phyloP scores from a whole-genome alignment of 2,113 vertebrate genomes.

The Dipodomys stephensi region DNA sequence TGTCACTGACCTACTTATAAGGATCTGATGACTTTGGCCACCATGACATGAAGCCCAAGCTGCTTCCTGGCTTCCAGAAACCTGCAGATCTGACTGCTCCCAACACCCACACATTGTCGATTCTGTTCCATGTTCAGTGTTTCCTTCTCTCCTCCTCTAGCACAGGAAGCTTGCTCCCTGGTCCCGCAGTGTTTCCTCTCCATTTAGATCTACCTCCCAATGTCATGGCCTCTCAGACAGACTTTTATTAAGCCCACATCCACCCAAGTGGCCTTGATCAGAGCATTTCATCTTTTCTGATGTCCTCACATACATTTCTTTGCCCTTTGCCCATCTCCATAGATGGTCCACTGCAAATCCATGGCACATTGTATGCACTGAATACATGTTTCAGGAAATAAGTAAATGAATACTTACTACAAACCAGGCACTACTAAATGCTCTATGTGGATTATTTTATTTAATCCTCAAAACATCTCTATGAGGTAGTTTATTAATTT shows the following conservation, averaged over 20 bases:
- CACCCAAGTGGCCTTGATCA: neutral
- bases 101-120: too few species aligned
- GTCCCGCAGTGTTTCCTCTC: neutral
- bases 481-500: constrained; percentile 18
- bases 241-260: neutral
- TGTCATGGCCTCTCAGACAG: neutral
- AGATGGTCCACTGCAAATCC: neutral
- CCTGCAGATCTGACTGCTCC: neutral
- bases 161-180: too few species aligned
- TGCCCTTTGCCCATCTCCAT: neutral
- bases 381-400: constrained; percentile 1
- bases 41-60: neutral
- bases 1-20: neutral
- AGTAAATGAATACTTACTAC: constrained; percentile 44
- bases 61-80: neutral
- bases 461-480: constrained; percentile 27
- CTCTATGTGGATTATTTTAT: neutral
- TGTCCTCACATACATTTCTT: neutral
- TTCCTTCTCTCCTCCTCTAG: neutral
- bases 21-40: neutral
- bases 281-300: neutral
- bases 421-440: neutral
- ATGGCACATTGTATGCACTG: neutral
- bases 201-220: neutral
- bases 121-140: neutral